Base-by-base conservation (phyloP, 2,888 invertebrate species). In the Euplexia lucipara region DNA sequence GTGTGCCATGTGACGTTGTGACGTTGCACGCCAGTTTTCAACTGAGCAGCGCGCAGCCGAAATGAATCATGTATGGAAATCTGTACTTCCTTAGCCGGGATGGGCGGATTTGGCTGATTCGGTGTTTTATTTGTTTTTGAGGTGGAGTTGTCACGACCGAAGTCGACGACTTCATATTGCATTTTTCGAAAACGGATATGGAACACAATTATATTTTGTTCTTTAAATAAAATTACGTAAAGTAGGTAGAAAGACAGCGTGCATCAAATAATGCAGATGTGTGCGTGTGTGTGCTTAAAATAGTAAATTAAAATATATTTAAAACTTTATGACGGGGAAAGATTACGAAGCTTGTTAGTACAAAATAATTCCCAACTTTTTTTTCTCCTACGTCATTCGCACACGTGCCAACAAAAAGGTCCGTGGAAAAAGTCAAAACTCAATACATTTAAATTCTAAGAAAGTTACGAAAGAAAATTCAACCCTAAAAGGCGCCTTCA, bases 1-100 rank as follows among this genome's bases (percentile, higher is more conserved):
- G 86, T 87, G 87, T 89, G 86, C 86, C 86, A 86, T 86, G 86
- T 89, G 87, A 86, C 82, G 87, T 82, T 60, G 74, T 73, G 78
- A 75, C 82, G 78, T 83, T 83, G 79, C 77, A 70, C 56, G 64
- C 63, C 73, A 83, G 82, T 80, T 70, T 61, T 68, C 56, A 74
- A 79, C 81, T 65, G 67, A 76, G 64, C 70, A 42, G 22, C 73
- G 60, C 63, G 16, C 41, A 32, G 57, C 57, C 64, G 62, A 80
- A 82, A 78, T 74, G 73, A 78, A 73, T 75, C 68, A 70, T 79
- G 45, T 75, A 69, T 70, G 63, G 56, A 73, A 69, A 79, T 64
- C 70, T 66, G 56, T 57, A 48, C 63, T 67, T 69, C 73, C 62
- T 80, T n/a, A 8, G 47, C 41, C 16, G 39, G 49, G 53, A 44